Evolutionary conservation across 2,113 vertebrate species (phyloP), one percentile per base, ranked within the genome.

Genomic region (Spermophilus dauricus): DNA sequence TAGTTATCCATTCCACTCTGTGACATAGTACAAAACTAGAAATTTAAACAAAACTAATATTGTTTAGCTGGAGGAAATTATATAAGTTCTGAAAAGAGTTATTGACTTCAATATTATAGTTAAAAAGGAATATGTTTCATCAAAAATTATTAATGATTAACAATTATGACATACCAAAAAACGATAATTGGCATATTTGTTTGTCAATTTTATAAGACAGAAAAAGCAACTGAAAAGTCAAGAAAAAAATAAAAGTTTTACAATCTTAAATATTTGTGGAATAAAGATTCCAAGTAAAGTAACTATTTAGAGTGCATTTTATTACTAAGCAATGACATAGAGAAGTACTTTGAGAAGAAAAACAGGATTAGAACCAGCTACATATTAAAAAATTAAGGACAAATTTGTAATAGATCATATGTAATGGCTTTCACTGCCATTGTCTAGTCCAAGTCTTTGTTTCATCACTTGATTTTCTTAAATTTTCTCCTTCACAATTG

Each of bases 31-130:
- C 4, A 89, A 65, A 96, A 94, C 39, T 17, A 81, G 85, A 63
- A 58, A 85, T 87, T 92, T 91, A 97, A 96, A 56, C 84, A 95
- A 94, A 96, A 95, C 13, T 77, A 89, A 81, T 91, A 51, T 82
- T 93, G 26, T 89, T 86, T 78, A 92, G 32, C 58, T 89, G 75
- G 13, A 95, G 75, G 69, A 97, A 95, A 86, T 88, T 90, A 63
- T 90, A 56, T 82, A 58, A 72, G 37, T 65, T 92, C 81, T 92
- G 76, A 56, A 85, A 97, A 70, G 8, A 77, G 34, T 76, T 92
- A 77, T 39, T 92, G 30, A 81, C 90, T 92, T 95, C 8, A 94
- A 63, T 37, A 78, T 70, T 92, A 51, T 51, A 81, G 73, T 94
- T 94, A 90, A 92, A 97, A 97, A 89, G 11, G 18, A 89, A 88